Conservation (phyloP, 2,797 vertebrate genomes). For the Acrossocheilus fasciatus region DNA sequence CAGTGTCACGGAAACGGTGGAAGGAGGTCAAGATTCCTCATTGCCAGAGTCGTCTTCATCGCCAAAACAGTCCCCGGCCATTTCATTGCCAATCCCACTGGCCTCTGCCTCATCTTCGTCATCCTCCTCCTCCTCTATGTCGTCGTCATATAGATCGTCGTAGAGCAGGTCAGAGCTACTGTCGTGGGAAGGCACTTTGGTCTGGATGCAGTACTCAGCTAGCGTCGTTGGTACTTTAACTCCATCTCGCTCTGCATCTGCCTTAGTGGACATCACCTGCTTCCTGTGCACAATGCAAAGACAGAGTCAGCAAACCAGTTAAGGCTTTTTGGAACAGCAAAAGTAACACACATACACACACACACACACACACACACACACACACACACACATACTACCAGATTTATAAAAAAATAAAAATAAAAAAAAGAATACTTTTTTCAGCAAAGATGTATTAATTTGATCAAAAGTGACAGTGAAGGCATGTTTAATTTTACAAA, state of each 20-base stretch:
- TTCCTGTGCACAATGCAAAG: conserved; percentile 78
- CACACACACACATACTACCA: no score
- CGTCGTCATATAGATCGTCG: conserved; percentile 94
- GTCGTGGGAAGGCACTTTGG: conserved; percentile 98
- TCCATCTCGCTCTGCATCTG: conserved; percentile 94
- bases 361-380: no score
- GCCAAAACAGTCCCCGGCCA: conserved; percentile 84
- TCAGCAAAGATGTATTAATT: neutral
- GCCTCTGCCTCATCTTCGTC: conserved; percentile 94
- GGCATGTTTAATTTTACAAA: neutral
- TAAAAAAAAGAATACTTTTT: neutral
- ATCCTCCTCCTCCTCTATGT: conserved; percentile 96
- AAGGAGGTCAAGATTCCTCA: conserved; percentile 90
- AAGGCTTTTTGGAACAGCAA: neutral
- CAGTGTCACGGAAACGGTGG: conserved; percentile 45
- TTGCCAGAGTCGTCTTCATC: conserved; percentile 98
- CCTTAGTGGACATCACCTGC: conserved; percentile 95
- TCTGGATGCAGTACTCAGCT: conserved; percentile 99
- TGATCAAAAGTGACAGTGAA: neutral
- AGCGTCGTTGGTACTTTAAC: conserved; percentile 96
- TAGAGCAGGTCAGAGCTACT: conserved; percentile 98
- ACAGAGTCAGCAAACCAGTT: neutral
- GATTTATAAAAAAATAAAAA: no score
- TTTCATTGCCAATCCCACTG: conserved; percentile 83
- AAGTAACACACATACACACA: no score